These are phyloP conservation scores for Bombus cullumanus DNA, from an alignment of 1,140 invertebrate species.

Conservation along the genomic window DNA sequence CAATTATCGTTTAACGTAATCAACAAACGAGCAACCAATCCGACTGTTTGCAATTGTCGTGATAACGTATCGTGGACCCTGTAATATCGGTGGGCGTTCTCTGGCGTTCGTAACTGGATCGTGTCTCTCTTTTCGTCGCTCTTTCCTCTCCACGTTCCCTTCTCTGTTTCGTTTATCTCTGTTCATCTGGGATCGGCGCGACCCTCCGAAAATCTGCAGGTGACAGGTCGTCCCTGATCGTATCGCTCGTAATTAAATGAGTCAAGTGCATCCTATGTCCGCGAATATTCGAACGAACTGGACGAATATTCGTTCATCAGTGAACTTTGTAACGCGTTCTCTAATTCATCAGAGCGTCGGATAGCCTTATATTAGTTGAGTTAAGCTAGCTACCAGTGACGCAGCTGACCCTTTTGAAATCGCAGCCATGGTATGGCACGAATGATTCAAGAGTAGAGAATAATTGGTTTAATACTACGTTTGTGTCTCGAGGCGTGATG, in stretches of 20 bases:
- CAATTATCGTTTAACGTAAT: conserved; percentile 38
- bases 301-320: conserved; percentile 13
- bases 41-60: conserved; percentile 39
- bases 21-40: conserved; percentile 14
- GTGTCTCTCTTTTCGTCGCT: not conserved
- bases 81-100: conserved; percentile 39
- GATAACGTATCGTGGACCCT: conserved; percentile 44
- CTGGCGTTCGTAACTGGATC: not conserved
- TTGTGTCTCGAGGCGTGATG: not conserved
- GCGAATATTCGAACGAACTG: not conserved
- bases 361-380: not conserved
- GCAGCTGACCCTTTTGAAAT: too few species aligned
- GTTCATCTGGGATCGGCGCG: conserved; percentile 20
- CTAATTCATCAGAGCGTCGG: not conserved
- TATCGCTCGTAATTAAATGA: conserved; percentile 51
- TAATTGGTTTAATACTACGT: not conserved
- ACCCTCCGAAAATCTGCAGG: conserved; percentile 35
- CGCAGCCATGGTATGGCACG: too few species aligned
- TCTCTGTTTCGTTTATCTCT: conserved; percentile 29
- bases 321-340: conserved; percentile 10
- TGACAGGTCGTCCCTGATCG: conserved; percentile 40
- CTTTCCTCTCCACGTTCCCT: not conserved
- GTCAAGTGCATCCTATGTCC: not conserved
- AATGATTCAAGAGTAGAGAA: not conserved
- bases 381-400: not conserved